These are phyloP conservation scores for Squalus acanthias DNA, from an alignment of 2,797 vertebrate genomes.

Conservation along the genomic window DNA sequence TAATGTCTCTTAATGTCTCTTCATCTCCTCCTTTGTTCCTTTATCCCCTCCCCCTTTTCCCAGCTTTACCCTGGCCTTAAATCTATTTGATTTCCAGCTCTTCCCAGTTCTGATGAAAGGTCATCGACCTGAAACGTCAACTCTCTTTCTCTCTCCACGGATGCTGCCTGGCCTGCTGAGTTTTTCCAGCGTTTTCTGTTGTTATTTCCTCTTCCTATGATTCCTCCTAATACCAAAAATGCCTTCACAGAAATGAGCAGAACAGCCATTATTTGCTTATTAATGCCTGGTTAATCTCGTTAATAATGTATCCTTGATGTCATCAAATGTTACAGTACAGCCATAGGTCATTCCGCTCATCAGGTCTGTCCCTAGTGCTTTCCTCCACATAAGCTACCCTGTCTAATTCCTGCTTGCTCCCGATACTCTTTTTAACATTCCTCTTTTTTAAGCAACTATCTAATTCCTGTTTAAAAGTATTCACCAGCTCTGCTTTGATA, in stretches of 20 bases:
- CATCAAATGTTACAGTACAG: neutral
- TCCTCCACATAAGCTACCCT: neutral
- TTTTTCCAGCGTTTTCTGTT: no score
- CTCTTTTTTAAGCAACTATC: neutral
- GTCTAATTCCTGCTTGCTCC: neutral
- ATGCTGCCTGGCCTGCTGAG: no score
- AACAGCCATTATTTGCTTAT: neutral
- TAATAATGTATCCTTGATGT: neutral
- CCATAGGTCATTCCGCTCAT: neutral
- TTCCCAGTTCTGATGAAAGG: no score
- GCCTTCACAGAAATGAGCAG: neutral
- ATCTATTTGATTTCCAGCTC: no score
- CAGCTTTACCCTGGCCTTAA: no score
- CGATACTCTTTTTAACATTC: neutral
- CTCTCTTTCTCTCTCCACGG: no score
- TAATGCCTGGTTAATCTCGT: neutral
- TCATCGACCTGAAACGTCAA: no score
- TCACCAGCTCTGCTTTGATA: neutral
- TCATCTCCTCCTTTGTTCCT: no score
- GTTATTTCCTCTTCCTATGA: neutral
- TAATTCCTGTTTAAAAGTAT: neutral
- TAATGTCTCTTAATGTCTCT: no score
- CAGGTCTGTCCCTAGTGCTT: neutral
- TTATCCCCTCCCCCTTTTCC: no score
- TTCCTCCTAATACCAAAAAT: neutral